Base-by-base conservation (phyloP, 2,113 vertebrate genomes). In the Notechis scutatus region DNA sequence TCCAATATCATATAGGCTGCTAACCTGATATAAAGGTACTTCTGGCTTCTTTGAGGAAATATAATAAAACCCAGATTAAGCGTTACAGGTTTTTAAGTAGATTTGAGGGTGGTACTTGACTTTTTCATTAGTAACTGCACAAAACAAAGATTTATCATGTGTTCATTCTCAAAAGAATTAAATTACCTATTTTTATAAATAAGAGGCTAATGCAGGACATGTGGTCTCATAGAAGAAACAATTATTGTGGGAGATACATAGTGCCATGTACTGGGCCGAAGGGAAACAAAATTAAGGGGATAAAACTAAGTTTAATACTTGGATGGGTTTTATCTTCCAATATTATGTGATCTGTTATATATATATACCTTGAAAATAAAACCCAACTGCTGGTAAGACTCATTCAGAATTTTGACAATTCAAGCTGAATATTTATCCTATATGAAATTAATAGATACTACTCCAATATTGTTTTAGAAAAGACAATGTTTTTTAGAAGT, bases 41-140 rank as follows among this genome's bases (percentile, higher is more conserved):
- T 92, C 95, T 91, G 93, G 57, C 93, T 96, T 93, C 89, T 96
- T 93, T 92, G 94, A 59, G 45, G 94, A 93, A 96, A 96, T 88
- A 92, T 85, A 94, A 92, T 87, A 94, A 96, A 96, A 94, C 95
- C 69, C 56, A 93, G 96, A 94, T 94, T 94, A 94, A 94, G 93
- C 96, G 57, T 86, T 85, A 91, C 91, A 93, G 52, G 87, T 34
- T 92, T 97, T 97, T 93, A 55, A 93, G 95, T 39, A 92, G 1
- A 14, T 54, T 94, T 92, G 87, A 91, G 50, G 7, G 54, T 74
- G 18, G 54, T 90, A 88, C 88, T 95, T 94, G 59, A 54, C 18
- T 39, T 93, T 96, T 96, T 93, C 93, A 95, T 96, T 95, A 96
- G 90, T 56, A 91, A 52, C 94, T 21, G 0, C 21, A 94, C 34